Evolutionary conservation across 2,113 vertebrate genomes (phyloP), one percentile per base, ranked within the genome.

Genomic region (Pandion haliaetus): DNA sequence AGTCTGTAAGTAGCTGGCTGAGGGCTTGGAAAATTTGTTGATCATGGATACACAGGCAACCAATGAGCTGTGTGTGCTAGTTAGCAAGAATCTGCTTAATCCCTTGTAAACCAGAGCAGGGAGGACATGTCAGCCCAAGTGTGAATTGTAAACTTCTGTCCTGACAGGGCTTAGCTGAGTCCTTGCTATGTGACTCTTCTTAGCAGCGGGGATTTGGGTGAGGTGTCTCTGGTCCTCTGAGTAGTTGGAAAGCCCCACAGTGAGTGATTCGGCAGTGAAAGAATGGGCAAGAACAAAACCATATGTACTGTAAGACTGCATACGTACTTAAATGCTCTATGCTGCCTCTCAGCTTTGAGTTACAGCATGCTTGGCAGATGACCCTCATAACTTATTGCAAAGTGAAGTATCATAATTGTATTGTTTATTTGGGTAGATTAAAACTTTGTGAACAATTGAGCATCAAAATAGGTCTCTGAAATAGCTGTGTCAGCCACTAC

Each of bases 221-320:
- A 50, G 72, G 73, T 54, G 40, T 12, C 62, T 23, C 32, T 25
- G 18, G 24, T 28, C 34, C 70, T 47, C 31, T 8, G 81, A 55
- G 42, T 10, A 8, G 47, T 14, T 32, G 49, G 88, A 67, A 88
- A 80, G 19, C 36, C 55, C 47, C 2, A 4, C 5, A 29, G 63
- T 0, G 14, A 34, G 36, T 34, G 59, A 54, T n/a, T 73, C 40
- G 67, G 74, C 74, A 32, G 57, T 5, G 45, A 21, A 34, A 61
- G 61, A 65, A 32, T 1, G 20, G 57, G 76, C 42, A 70, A 17
- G 54, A 59, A 3, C 40, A n/a, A 31, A 84, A 8, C 36, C 7
- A 0, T 8, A 1, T 1, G 6, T 40, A 19, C 74, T 3, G 1
- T 40, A 31, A 63, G 32, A 4, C 50, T 59, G 66, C 38, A 5